A percentile compares a stretch with the other conserved stretches of the same genome.
These are phyloP conservation scores for Zeugodacus cucurbitae DNA, from an alignment of 1,140 invertebrate genomes.

Conservation along the genomic window DNA sequence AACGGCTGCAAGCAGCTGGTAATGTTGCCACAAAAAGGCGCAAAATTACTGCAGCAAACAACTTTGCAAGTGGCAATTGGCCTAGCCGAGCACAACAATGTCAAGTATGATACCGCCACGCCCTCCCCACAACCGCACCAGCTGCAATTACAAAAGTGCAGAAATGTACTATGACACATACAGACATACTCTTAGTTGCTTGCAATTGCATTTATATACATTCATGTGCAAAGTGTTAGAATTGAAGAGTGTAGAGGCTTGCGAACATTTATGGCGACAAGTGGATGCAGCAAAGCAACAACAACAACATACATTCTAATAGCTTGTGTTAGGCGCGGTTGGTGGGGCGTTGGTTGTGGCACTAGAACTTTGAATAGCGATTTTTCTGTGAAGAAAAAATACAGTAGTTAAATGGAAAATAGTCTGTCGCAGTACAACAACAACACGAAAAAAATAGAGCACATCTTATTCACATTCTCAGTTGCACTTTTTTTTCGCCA, in stretches of 20 bases:
- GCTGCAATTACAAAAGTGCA: slow-evolving; percentile 11
- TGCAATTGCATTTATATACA: not conserved
- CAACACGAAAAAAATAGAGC: not conserved
- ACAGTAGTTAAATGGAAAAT: not conserved
- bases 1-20: not conserved
- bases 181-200: not conserved
- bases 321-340: not conserved
- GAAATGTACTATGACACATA: not conserved
- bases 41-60: slow-evolving; percentile 36
- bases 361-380: not conserved
- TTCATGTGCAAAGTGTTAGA: not conserved
- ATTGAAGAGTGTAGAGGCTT: not conserved
- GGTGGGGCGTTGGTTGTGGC: not conserved
- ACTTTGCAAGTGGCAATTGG: slow-evolving; percentile 33
- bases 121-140: too few species aligned
- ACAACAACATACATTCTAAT: not conserved
- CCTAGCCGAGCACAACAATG: not conserved
- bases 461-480: not conserved
- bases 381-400: not conserved
- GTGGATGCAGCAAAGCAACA: not conserved
- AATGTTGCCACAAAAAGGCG: slow-evolving; percentile 32
- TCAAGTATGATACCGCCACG: not conserved
- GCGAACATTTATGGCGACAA: slow-evolving; percentile 2
- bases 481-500: too few species aligned
- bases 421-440: not conserved